Percentiles rank a stretch among this genome's conserved stretches.
Evolutionary conservation across 2,113 vertebrate species (phyloP).

Genomic region (Pomatostomus ruficeps): DNA sequence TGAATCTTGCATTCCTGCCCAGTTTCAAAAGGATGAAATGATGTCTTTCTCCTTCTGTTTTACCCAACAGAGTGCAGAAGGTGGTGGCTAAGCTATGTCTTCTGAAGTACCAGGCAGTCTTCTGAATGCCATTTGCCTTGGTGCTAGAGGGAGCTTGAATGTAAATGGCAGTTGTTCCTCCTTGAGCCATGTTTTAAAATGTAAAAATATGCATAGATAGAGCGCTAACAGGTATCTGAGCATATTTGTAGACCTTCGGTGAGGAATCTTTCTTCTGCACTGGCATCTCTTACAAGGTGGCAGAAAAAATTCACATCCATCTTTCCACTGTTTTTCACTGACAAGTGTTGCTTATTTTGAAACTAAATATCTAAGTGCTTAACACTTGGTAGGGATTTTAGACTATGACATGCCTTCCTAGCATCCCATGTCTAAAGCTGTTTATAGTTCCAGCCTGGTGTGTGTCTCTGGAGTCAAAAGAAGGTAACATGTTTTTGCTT

Average conservation of each 20-base stretch:
- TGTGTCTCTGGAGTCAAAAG: background rate
- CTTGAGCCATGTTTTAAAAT: background rate
- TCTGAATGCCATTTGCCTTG: background rate
- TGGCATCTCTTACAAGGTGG: background rate
- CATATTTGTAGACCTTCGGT: background rate
- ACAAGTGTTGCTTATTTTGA: background rate
- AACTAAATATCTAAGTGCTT: background rate
- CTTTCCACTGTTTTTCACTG: background rate
- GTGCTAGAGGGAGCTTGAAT: background rate
- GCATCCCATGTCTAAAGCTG: background rate
- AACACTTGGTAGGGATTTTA: background rate
- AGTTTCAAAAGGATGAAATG: background rate
- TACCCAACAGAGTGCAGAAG: background rate
- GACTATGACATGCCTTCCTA: background rate
- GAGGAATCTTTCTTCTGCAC: background rate
- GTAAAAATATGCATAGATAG: background rate
- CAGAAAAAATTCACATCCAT: background rate
- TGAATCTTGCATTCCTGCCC: background rate
- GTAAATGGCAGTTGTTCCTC: background rate
- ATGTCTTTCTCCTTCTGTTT: background rate
- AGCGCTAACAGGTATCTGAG: background rate
- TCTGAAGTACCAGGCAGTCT: background rate
- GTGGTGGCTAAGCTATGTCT: background rate
- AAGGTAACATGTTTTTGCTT: background rate
- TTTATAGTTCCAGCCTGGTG: background rate